Evolutionary conservation across 2,888 invertebrate genomes (phyloP).

Genomic region (Chymomyza caudatula): DNA sequence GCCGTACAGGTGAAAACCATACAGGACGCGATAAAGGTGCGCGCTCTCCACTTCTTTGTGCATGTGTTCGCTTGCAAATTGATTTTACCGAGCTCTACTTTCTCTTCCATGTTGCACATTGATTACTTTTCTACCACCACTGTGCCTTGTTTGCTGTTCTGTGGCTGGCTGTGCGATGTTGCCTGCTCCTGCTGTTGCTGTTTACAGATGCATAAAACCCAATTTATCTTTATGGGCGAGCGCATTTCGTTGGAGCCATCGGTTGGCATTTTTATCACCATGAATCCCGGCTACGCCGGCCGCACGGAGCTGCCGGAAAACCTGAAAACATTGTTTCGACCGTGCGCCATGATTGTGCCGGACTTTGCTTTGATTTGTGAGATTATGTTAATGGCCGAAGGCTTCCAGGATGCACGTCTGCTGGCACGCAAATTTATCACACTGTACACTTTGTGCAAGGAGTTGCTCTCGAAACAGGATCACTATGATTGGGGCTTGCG

Average conservation of each 20-base stretch:
- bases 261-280: conserved; percentile 96
- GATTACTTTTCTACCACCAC: conserved; percentile 56
- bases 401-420: conserved; percentile 94
- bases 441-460: conserved; percentile 92
- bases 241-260: conserved; percentile 86
- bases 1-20: conserved; percentile 95
- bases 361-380: conserved; percentile 98
- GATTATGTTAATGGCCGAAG: conserved; percentile 98
- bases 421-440: conserved; percentile 97
- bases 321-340: conserved; percentile 82
- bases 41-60: conserved; percentile 5
- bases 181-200: conserved; percentile 29
- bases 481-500: conserved; percentile 99
- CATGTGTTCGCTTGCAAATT: conserved; percentile 56
- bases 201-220: conserved; percentile 82
- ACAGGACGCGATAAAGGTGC: conserved; percentile 90
- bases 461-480: conserved; percentile 95
- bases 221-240: conserved; percentile 92
- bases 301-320: conserved; percentile 92
- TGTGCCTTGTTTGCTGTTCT: conserved; percentile 2
- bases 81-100: conserved; percentile 52
- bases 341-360: conserved; percentile 98
- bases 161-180: conserved; percentile 11
- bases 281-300: conserved; percentile 98
- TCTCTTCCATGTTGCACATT: conserved; percentile 59